phyloP scores from a whole-genome alignment of 2,888 invertebrate genomes.

The Podabrus alpinus region DNA sequence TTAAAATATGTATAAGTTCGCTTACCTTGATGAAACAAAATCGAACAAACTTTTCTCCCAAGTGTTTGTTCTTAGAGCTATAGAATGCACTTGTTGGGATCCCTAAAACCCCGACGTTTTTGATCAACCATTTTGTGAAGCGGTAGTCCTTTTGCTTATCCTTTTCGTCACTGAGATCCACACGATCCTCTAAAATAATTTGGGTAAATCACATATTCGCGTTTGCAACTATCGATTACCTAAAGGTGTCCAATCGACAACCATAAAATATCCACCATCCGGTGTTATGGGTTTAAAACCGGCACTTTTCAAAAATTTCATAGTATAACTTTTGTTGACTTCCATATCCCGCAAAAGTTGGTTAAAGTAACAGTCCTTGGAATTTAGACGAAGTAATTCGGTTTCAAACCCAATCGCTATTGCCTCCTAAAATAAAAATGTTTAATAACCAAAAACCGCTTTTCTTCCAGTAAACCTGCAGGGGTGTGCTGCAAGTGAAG shows the following conservation, averaged over 20 bases:
- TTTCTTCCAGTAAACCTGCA: constrained; percentile 67
- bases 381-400: constrained; percentile 72
- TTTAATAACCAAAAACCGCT: constrained; percentile 2
- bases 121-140: constrained; percentile 95
- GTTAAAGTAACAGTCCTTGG: constrained; percentile 81
- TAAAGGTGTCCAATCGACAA: constrained; percentile 87
- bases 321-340: constrained; percentile 80
- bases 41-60: constrained; percentile 85
- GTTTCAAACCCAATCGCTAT: constrained; percentile 86
- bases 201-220: not conserved
- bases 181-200: constrained; percentile 61
- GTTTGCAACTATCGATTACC: constrained; percentile 53
- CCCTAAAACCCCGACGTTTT: constrained; percentile 87
- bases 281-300: constrained; percentile 92
- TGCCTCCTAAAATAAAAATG: constrained; percentile 72
- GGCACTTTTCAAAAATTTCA: constrained; percentile 71
- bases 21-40: constrained; percentile 93
- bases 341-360: constrained; percentile 74
- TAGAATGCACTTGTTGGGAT: constrained; percentile 97
- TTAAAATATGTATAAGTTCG: not conserved
- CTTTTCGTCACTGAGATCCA: constrained; percentile 69
- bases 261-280: constrained; percentile 96
- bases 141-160: constrained; percentile 83
- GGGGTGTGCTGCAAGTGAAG: constrained; percentile 87
- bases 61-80: constrained; percentile 71